Evolutionary conservation across 2,888 invertebrate genomes (phyloP).

Genomic region (Sussaba pulchella): DNA sequence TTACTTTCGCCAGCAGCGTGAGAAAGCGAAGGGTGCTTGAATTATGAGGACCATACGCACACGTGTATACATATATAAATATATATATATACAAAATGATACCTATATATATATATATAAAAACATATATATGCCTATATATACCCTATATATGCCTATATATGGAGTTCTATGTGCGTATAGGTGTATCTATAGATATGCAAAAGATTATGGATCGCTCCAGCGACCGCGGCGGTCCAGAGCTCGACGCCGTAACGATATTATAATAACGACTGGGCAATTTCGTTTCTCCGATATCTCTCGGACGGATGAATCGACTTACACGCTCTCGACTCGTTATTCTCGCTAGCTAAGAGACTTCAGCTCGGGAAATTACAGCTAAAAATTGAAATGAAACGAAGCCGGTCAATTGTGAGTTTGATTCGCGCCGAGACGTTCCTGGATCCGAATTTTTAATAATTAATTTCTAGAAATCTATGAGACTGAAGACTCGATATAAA

Average conservation of each 20-base stretch:
- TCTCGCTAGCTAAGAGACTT: slow-evolving; percentile 19
- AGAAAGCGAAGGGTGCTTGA: slow-evolving; percentile 67
- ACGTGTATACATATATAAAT: slow-evolving; percentile 10
- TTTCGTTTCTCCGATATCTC: slow-evolving; percentile 56
- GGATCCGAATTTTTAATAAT: too few relatives aligned
- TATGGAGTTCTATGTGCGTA: too few relatives aligned
- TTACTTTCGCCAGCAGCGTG: slow-evolving; percentile 66
- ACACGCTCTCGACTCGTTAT: slow-evolving; percentile 50
- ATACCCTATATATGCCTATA: too few relatives aligned
- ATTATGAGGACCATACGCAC: slow-evolving; percentile 55
- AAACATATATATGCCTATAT: too few relatives aligned
- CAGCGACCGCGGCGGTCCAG: slow-evolving; percentile 11
- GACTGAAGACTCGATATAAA: too few relatives aligned
- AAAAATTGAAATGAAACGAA: too few relatives aligned
- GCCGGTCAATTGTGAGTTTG: too few relatives aligned
- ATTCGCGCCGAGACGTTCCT: too few relatives aligned
- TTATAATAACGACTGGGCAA: slow-evolving; percentile 55
- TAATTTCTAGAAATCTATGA: too few relatives aligned
- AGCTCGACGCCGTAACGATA: slow-evolving; percentile 36
- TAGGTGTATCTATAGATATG: too few relatives aligned
- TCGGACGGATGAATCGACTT: slow-evolving; percentile 44
- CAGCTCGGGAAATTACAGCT: background rate
- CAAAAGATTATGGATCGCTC: background rate
- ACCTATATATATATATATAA: too few relatives aligned
- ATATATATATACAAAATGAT: slow-evolving; percentile 8